Evolutionary conservation across 2,113 vertebrate species (phyloP), one percentile per base, ranked within the genome.

Genomic region (Dromas ardeola): DNA sequence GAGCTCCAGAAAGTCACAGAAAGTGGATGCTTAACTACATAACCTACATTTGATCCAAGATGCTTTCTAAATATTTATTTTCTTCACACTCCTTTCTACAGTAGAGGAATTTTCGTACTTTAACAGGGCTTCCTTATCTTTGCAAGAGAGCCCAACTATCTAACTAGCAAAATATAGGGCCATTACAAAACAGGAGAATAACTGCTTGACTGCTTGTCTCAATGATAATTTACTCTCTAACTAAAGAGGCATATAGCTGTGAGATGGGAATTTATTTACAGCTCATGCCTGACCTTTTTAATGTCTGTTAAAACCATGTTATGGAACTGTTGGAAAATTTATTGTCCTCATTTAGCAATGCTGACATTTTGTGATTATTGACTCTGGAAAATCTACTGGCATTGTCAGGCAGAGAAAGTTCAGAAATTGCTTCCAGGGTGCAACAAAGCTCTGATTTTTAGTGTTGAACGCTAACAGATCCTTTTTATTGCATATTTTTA

Each of bases 291-390:
- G 95, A 97, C 94, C 93, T 97, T 98, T 97, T 86, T 93, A 78
- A 45, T 4, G 25, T 71, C 86, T 92, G 77, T 40, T 72, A 94
- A 96, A 96, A 88, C 88, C 93, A 94, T 36, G 53, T 87, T 94
- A 78, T 47, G 26, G 56, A 94, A 88, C 56, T 50, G 53, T 85
- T 91, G 63, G 87, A 78, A 96, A 95, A 97, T 97, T 85, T 94
- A 94, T 72, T 91, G 91, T 79, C 55, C 56, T 58, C 69, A 71
- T 95, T 98, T 93, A 97, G 85, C 81, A 89, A 50, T 10, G 15
- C 49, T 93, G 96, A 93, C 93, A 95, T 97, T 97, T 97, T 91
- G 85, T 94, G 76, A 95, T 83, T 96, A 88, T 86, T 94, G 59
- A 81, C 87, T 93, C 63, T 91, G 67, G 81, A 96, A 93, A 89